Percentiles rank a stretch among this genome's conserved stretches.
phyloP scores from a whole-genome alignment of 2,113 vertebrate species.

The Ictidomys tridecemlineatus region DNA sequence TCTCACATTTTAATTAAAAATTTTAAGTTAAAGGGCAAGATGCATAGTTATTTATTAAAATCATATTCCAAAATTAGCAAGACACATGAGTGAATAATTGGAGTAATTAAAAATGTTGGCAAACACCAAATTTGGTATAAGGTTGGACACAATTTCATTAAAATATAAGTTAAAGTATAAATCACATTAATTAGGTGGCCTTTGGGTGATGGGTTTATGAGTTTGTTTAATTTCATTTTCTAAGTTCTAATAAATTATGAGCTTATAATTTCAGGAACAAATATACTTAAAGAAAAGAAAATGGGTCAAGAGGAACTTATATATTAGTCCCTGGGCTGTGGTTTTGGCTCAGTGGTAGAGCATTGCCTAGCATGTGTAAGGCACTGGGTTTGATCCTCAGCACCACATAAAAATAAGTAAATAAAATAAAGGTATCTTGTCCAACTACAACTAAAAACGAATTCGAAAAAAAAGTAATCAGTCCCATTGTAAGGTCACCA shows the following conservation, averaged over 20 bases:
- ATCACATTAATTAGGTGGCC: background rate
- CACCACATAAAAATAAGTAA: too few species aligned
- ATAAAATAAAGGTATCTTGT: too few species aligned
- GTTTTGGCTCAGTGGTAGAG: too few species aligned
- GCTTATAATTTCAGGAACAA: background rate
- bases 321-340: background rate
- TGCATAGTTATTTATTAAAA: background rate
- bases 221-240: background rate
- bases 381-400: too few species aligned
- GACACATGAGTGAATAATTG: background rate
- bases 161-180: background rate
- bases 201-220: background rate
- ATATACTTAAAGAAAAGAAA: background rate
- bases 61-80: background rate
- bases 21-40: background rate
- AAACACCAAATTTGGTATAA: background rate
- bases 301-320: background rate
- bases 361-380: too few species aligned
- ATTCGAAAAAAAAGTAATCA: too few species aligned
- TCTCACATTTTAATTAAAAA: background rate
- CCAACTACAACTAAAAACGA: too few species aligned
- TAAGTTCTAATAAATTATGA: conserved; percentile 31
- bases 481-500: background rate
- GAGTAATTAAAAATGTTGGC: background rate
- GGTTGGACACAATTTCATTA: background rate